phyloP scores from a whole-genome alignment of 2,797 vertebrate species.

The Leptodactylus fallax region DNA sequence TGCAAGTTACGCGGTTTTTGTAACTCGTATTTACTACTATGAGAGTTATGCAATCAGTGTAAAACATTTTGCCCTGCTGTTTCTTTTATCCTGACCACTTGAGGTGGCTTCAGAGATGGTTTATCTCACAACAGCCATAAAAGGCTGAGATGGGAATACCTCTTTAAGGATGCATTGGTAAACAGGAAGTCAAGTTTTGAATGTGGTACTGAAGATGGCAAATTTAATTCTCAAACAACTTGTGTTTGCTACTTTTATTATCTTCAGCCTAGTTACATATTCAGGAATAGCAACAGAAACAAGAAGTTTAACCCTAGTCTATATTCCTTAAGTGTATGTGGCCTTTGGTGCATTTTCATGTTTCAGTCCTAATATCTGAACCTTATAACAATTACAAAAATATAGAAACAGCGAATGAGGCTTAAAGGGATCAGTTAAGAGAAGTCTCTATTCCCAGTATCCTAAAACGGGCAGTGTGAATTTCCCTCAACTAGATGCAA shows the following conservation, averaged over 20 bases:
- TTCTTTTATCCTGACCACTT: too few relatives aligned
- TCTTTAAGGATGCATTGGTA: not conserved
- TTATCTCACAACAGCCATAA: too few relatives aligned
- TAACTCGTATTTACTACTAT: too few relatives aligned
- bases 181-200: not conserved
- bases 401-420: conserved; percentile 38
- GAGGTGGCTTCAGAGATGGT: too few relatives aligned
- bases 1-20: too few relatives aligned
- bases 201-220: not conserved
- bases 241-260: not conserved
- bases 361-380: not conserved
- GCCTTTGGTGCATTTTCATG: not conserved
- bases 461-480: conserved; percentile 34
- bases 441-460: conserved; percentile 22
- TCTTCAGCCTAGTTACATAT: not conserved
- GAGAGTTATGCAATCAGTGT: too few relatives aligned
- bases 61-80: too few relatives aligned
- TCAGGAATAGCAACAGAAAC: not conserved
- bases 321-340: not conserved
- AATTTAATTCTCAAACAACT: not conserved
- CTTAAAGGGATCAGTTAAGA: conserved; percentile 55
- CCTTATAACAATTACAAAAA: conserved; percentile 46
- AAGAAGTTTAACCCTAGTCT: not conserved
- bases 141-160: too few relatives aligned
- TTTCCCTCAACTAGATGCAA: not conserved